Evolutionary conservation across 2,888 invertebrate genomes (phyloP).

Genomic region (Clitarchus hookeri): DNA sequence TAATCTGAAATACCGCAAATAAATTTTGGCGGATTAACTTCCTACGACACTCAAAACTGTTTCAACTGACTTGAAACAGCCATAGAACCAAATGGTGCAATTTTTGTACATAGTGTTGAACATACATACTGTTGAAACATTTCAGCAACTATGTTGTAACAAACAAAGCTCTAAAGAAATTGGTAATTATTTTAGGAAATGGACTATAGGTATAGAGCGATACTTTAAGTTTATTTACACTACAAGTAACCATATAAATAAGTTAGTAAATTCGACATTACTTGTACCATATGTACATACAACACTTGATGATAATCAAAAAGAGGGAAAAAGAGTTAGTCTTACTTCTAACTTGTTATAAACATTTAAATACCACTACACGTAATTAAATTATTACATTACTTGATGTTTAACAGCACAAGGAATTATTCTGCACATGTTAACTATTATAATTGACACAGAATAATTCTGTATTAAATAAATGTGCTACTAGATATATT

Average conservation of each 20-base stretch:
- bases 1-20: no score
- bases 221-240: neutral
- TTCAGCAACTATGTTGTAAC: no score
- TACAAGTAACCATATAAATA: neutral
- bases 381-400: neutral
- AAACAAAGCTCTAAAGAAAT: no score
- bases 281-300: neutral
- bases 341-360: neutral
- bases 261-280: neutral
- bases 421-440: neutral
- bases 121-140: no score
- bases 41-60: no score
- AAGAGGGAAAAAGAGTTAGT: neutral
- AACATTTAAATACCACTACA: neutral
- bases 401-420: neutral
- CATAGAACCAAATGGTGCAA: no score
- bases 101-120: no score
- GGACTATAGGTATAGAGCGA: neutral
- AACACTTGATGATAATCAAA: neutral
- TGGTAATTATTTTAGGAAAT: no score
- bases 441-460: neutral
- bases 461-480: neutral
- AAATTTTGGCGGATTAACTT: no score
- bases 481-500: no score
- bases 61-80: no score